phyloP scores from a whole-genome alignment of 2,888 invertebrate species.

The Synanthedon andrenaeformis region DNA sequence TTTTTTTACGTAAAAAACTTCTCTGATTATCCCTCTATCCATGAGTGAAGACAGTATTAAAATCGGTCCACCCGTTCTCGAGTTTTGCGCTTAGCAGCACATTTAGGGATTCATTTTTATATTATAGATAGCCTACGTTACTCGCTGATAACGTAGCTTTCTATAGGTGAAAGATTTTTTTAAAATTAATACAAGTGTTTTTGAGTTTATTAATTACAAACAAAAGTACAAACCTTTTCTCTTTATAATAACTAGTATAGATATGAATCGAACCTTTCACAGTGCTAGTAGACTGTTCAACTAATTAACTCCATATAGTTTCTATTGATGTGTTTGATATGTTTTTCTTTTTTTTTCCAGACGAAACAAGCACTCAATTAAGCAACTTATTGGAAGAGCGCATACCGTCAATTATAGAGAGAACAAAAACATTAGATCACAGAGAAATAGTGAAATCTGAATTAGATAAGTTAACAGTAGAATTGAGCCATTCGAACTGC shows the following conservation, averaged over 20 bases:
- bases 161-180: no score
- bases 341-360: not conserved
- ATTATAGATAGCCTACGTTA: no score
- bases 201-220: no score
- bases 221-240: not conserved
- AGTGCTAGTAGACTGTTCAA: not conserved
- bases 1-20: no score
- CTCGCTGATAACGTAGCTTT: no score
- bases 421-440: constrained; percentile 9
- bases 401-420: constrained; percentile 23
- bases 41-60: no score
- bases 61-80: no score
- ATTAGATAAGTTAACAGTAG: constrained; percentile 33
- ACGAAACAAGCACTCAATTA: not conserved
- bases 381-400: constrained; percentile 28
- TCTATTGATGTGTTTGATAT: no score
- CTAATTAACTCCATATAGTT: not conserved
- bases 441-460: constrained; percentile 18
- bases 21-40: no score
- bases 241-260: not conserved
- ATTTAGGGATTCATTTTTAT: no score
- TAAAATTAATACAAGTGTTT: no score
- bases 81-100: no score
- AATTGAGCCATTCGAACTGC: constrained; percentile 19
- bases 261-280: not conserved